Percentiles rank a stretch among this genome's conserved stretches.
Conservation (phyloP, 2,888 invertebrate species). For the Microdon myrmicae region DNA sequence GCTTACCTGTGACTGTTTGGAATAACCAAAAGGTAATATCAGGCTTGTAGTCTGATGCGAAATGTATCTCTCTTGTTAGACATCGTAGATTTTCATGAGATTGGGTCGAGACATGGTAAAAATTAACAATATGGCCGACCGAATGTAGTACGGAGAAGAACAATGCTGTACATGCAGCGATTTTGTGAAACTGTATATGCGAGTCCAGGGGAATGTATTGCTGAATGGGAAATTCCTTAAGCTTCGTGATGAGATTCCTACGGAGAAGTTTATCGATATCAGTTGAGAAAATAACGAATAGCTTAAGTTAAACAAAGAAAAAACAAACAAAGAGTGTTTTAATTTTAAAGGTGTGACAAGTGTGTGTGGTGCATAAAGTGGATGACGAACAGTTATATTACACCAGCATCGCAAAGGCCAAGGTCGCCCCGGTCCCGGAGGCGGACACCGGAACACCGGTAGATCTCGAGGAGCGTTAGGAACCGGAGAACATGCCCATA, state of each 20-base stretch:
- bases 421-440: too few relatives aligned
- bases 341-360: too few relatives aligned
- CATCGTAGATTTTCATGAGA: slow-evolving; percentile 92
- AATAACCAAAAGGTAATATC: slow-evolving; percentile 96
- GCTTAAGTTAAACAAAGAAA: not conserved
- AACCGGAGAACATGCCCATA: too few relatives aligned
- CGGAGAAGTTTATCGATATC: slow-evolving; percentile 69
- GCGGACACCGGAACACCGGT: too few relatives aligned
- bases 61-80: slow-evolving; percentile 91
- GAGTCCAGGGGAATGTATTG: slow-evolving; percentile 94
- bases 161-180: slow-evolving; percentile 92
- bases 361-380: too few relatives aligned
- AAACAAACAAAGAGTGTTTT: not conserved
- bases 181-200: slow-evolving; percentile 96
- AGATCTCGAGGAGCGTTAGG: too few relatives aligned
- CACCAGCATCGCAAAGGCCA: too few relatives aligned
- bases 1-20: slow-evolving; percentile 88
- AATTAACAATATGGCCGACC: slow-evolving; percentile 95
- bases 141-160: slow-evolving; percentile 94
- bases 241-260: slow-evolving; percentile 87
- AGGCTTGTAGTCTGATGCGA: slow-evolving; percentile 92
- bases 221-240: slow-evolving; percentile 93
- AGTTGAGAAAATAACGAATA: too few relatives aligned
- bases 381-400: too few relatives aligned
- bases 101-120: slow-evolving; percentile 96